Evolutionary conservation across 2,797 vertebrate genomes (phyloP).

Genomic region (Squalus acanthias): DNA sequence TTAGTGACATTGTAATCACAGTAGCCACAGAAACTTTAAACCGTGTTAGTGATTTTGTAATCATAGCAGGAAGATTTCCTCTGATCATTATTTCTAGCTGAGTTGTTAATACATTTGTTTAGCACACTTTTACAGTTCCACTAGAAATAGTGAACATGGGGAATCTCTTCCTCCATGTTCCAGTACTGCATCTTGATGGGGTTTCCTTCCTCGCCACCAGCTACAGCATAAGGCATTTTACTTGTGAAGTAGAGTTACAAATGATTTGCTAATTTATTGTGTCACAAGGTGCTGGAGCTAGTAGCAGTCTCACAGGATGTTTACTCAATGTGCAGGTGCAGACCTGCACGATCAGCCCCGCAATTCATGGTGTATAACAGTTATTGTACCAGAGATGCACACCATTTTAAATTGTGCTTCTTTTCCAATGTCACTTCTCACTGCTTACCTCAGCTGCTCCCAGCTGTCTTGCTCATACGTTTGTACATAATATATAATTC

Average conservation of each 20-base stretch:
- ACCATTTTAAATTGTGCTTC: neutral
- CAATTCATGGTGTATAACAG: neutral
- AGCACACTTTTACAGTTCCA: neutral
- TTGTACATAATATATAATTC: neutral
- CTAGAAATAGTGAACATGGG: neutral
- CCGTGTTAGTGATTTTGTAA: neutral
- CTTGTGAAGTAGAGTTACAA: neutral
- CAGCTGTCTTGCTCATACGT: neutral
- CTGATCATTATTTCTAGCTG: neutral
- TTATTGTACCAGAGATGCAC: neutral
- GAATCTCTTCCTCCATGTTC: neutral
- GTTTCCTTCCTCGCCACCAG: neutral
- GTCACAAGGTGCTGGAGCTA: neutral
- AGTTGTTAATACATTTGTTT: neutral
- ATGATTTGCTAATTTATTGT: neutral
- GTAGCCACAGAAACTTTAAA: neutral
- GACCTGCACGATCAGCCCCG: neutral
- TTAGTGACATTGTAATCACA: conserved; percentile 6
- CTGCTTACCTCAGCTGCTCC: neutral
- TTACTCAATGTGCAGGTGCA: neutral
- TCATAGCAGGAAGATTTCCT: neutral
- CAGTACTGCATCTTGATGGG: neutral
- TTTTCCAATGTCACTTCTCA: neutral
- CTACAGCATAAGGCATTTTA: neutral
- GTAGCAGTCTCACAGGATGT: neutral